Base-by-base conservation (phyloP, 2,113 vertebrate species). In the Periophthalmodon schlosseri region DNA sequence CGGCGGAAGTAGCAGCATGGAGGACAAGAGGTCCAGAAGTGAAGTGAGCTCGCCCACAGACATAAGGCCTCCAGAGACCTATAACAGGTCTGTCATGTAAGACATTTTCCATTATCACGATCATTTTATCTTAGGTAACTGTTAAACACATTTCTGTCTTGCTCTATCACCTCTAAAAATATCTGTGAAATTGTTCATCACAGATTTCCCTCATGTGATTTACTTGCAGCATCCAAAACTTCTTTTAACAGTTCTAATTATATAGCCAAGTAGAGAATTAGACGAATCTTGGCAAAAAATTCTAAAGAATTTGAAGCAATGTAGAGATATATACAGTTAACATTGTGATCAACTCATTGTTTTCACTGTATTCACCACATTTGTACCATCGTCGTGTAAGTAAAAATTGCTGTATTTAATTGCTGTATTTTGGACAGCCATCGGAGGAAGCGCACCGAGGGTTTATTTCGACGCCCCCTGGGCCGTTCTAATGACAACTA, bases 31-130 rank as follows among this genome's bases (percentile, higher is more conserved):
- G 5, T 97, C 96, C 33, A 93, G 95, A 47, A 97, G 96, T 88
- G 96, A 98, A 69, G 94, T 98, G 91, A 96, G 93, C 88, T 99
- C 97, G 44, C 96, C 97, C 0, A 97, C 96, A 3, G 97, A 99
- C 88, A 83, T 91, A 84, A 90, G 95, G 24, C 94, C 96, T 9
- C 90, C 95, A 0, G 98, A 99, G 8, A 82, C 88, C 69, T 98
- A 95, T 73, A 94, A 92, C 87, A 96, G 95, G 90, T 92, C 86
- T 12, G 89, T 86, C 89, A 95, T 95, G 96, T 97, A 82, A 88
- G 78, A 80, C 56, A 4, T 16, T 49, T 16, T 68, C 65, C 52
- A 13, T 80, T 28, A 33, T 60, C 46, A 46, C 20, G 0, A 54
- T 28, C 0, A 4, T 23, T 73, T 50, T 2, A 23, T 46, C 61